Conservation (phyloP, 2,797 vertebrate genomes). For the Macropodus opercularis region DNA sequence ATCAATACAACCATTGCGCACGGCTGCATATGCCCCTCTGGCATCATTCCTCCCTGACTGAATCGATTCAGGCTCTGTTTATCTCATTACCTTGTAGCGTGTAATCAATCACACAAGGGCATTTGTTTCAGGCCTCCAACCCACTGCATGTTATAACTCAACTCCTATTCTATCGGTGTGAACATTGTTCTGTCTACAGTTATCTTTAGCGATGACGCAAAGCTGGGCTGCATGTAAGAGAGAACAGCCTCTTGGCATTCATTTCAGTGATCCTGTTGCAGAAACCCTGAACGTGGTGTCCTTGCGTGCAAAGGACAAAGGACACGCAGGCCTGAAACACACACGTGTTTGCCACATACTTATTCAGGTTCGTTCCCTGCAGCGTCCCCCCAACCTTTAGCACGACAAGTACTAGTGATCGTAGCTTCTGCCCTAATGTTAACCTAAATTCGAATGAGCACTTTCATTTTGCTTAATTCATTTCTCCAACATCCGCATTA, state of each 20-base stretch:
- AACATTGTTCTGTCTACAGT: conserved; percentile 59
- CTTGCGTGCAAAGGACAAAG: conserved; percentile 24
- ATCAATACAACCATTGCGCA: conserved; percentile 71
- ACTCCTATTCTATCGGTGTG: conserved; percentile 42
- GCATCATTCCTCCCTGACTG: conserved; percentile 70
- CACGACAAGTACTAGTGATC: no score
- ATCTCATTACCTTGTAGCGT: conserved; percentile 81
- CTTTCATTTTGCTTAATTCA: no score
- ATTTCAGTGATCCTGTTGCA: conserved; percentile 55
- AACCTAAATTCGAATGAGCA: no score
- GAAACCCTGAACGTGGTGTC: conserved; percentile 36
- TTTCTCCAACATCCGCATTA: no score
- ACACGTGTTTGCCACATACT: neutral
- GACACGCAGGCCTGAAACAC: conserved; percentile 13
- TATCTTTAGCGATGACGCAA: conserved; percentile 47
- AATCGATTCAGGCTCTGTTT: conserved; percentile 81
- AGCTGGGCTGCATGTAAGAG: conserved; percentile 38
- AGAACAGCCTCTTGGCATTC: conserved; percentile 42
- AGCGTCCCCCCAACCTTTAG: no score
- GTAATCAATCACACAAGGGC: conserved; percentile 81
- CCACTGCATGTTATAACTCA: conserved; percentile 56
- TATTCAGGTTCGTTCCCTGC: no score
- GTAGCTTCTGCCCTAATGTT: no score
- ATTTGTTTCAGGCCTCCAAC: conserved; percentile 71
- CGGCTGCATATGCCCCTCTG: conserved; percentile 70